Percentiles rank a stretch among this genome's conserved stretches.
phyloP scores from a whole-genome alignment of 2,113 vertebrate genomes.

The Ceuthmochares aereus region DNA sequence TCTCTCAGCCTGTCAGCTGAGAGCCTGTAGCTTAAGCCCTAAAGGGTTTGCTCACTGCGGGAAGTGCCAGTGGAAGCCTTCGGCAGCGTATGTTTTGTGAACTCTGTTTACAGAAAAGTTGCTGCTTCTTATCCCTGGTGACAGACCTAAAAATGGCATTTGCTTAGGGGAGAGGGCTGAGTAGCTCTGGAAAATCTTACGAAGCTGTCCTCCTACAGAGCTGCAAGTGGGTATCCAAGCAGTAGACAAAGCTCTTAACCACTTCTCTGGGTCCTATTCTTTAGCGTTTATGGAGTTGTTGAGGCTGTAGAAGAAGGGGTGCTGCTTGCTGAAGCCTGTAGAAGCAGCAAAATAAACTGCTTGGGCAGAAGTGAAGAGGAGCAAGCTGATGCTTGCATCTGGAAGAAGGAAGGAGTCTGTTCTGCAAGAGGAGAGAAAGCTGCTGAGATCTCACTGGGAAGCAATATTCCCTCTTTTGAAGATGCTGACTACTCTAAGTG shows the following conservation, averaged over 20 bases:
- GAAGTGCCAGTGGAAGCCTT: not conserved
- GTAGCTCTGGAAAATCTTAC: not conserved
- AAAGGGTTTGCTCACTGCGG: not conserved
- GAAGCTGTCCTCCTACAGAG: not conserved
- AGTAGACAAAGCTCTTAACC: not conserved
- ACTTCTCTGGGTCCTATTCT: not conserved
- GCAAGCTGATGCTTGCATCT: not conserved
- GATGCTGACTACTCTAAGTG: not conserved
- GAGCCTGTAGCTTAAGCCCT: not conserved
- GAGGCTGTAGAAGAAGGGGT: not conserved
- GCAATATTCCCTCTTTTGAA: not conserved
- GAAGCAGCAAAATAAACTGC: not conserved
- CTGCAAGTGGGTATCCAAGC: not conserved
- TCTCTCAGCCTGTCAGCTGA: too few relatives aligned
- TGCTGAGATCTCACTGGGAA: not conserved
- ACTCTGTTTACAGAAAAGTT: not conserved
- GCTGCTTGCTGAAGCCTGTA: not conserved
- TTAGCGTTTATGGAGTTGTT: not conserved
- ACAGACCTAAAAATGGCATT: conserved; percentile 21
- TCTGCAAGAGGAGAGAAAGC: not conserved
- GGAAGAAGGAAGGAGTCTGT: not conserved
- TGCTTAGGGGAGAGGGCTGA: not conserved
- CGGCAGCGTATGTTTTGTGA: not conserved
- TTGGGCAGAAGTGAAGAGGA: not conserved
- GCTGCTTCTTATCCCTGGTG: not conserved